Evolutionary conservation across 2,113 vertebrate species (phyloP).

Genomic region (Sigmodon hispidus): DNA sequence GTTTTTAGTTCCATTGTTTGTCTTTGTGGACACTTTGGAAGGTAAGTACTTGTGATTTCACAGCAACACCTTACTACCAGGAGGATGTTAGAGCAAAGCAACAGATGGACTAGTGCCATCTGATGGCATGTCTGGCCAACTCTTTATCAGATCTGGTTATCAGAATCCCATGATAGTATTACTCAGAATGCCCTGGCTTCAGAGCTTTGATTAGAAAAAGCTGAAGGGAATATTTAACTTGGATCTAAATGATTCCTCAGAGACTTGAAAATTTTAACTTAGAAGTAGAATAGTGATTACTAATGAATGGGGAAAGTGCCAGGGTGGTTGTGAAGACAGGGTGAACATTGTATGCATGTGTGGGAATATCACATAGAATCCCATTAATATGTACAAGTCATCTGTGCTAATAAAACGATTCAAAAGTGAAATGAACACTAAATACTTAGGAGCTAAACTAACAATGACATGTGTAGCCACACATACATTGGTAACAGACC

Average conservation of each 20-base stretch:
- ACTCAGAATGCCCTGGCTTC: background rate
- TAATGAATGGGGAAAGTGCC: background rate
- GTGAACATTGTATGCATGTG: fast-evolving
- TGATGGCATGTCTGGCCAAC: background rate
- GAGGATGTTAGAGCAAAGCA: background rate
- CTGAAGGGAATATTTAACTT: background rate
- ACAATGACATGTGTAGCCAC: background rate
- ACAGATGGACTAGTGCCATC: background rate
- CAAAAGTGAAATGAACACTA: background rate
- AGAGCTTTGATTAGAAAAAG: background rate
- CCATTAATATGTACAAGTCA: background rate
- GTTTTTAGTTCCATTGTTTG: background rate
- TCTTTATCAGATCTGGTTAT: background rate
- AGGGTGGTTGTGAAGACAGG: background rate
- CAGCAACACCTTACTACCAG: background rate
- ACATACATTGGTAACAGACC: background rate
- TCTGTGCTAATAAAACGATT: background rate
- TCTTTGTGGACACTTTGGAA: background rate
- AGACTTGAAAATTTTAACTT: background rate
- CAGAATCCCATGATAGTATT: background rate
- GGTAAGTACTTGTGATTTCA: background rate
- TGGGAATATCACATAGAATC: background rate
- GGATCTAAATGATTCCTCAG: background rate
- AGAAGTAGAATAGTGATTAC: background rate
- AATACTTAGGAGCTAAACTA: background rate